Evolutionary conservation across 2,113 vertebrate genomes (phyloP), one percentile per base, ranked within the genome.

Genomic region (Mesoclemmys tuberculata): DNA sequence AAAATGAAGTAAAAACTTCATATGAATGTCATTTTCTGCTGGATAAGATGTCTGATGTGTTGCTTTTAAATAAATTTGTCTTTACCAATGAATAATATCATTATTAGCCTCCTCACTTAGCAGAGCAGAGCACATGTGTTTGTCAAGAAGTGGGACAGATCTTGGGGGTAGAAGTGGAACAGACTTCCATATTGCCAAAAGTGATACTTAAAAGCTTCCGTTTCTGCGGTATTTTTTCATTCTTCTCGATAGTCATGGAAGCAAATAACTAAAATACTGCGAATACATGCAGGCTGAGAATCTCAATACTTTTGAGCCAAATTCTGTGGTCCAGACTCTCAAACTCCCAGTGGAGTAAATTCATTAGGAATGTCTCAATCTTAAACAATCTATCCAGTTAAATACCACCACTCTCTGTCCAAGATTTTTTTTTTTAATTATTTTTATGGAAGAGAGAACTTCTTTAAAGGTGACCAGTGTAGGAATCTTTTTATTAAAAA

Each of bases 111-210:
- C 2, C 0, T 22, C 58, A 5, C 82, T 82, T 51, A 46, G 56
- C 29, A 22, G 0, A 0, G 51, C 12, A 0, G 6, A 54, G 56
- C 82, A 90, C 26, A 12, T 0, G 0, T 38, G 55, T 81, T 55
- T 52, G 87, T 24, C 38, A 94, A 82, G 84, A 87, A 55, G 80
- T 89, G 10, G 31, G 10, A 6, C 10, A 44, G 71, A 13, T 75
- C 24, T 44, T 75, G 71, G 31, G 18, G 35, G n/a, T 22, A 38
- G n/a, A 71, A n/a, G 31, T 22, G n/a, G n/a, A 71, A 38, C 68
- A 71, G 68, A 38, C 9, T 38, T 61, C 29, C n/a, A 13, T 75
- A 41, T 75, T 24, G 12, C 38, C 71, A 41, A 54, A 29, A 38
- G 44, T 27, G 41, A n/a, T 35, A 24, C 1, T 38, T 84, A 46